Base-by-base conservation (phyloP, 2,888 invertebrate species). In the Embidobia sp. region DNA sequence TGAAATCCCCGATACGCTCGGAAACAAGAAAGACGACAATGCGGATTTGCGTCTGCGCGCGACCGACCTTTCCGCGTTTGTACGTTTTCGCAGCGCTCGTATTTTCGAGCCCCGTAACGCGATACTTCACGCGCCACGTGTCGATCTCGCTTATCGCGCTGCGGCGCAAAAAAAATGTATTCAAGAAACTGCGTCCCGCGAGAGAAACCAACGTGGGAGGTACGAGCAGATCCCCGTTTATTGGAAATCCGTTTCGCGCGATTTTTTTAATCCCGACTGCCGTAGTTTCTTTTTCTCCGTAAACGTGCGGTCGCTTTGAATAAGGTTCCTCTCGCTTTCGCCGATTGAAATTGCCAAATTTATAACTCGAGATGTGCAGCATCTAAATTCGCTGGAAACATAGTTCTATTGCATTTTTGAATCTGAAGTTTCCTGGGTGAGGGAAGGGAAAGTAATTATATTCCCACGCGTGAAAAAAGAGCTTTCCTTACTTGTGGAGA, bases 1-100 rank as follows among this genome's bases (percentile, higher is more conserved):
- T 79, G 81, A 77, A 72, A 80, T 79, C 74, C 67, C 57, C 76
- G 72, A 78, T 67, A 66, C 70, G 48, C 69, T 10, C 16, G 46
- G 29, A 46, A 64, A 53, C 64, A 64, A 67, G 74, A 42, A 78
- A 64, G 69, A 73, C 77, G 49, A 77, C 66, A 63, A 77, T 73
- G 66, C 73, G 69, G 73, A 31, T 55, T 22, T 18, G 73, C 55
- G 77, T 33, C 33, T 69, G 77, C 77, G 77, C 73, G 40, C 19
- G 11, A 3, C 10, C 16, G 18, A 46, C 18, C n/a, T 33, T 13
- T 55, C 13, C 16, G 19, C 33, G 64, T 64, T 19, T 35, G 42
- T 55, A 19, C 16, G 19, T 40, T 73, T 64, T 19, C 42, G 42
- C 61, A 33, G n/a, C 46, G 8, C 8, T 18, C 51, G 59, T 26